These are phyloP conservation scores for Siniperca chuatsi DNA, from an alignment of 2,113 vertebrate genomes.

Conservation along the genomic window DNA sequence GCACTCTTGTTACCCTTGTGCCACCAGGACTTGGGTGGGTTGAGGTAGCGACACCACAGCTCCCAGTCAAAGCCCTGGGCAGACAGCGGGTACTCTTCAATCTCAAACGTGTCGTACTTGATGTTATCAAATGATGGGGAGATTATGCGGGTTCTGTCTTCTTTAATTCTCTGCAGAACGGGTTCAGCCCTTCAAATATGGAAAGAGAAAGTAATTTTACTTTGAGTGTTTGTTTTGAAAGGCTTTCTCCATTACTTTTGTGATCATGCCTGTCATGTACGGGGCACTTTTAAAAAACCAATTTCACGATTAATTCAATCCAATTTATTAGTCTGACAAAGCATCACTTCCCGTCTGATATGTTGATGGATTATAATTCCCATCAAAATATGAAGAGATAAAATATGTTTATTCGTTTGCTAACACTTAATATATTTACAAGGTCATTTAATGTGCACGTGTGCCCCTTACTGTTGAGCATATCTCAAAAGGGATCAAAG, in stretches of 20 bases:
- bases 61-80: slow-evolving; percentile 99
- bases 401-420: neutral
- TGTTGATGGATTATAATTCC: neutral
- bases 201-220: slow-evolving; percentile 50
- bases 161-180: slow-evolving; percentile 93
- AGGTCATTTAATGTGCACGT: neutral
- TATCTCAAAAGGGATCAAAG: neutral
- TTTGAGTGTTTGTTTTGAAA: slow-evolving; percentile 29
- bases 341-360: slow-evolving; percentile 17
- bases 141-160: slow-evolving; percentile 94
- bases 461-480: neutral
- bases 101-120: slow-evolving; percentile 98
- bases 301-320: slow-evolving; percentile 31
- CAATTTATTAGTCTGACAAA: slow-evolving; percentile 20
- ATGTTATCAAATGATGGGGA: slow-evolving; percentile 99
- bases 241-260: slow-evolving; percentile 30
- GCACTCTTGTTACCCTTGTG: slow-evolving; percentile 93
- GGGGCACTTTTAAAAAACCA: neutral
- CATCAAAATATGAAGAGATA: neutral
- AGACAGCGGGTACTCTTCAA: slow-evolving; percentile 95
- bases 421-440: neutral
- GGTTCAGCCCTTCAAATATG: slow-evolving; percentile 92
- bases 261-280: slow-evolving; percentile 37
- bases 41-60: slow-evolving; percentile 98
- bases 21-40: slow-evolving; percentile 97